Evolutionary conservation across 2,888 invertebrate species (phyloP), one percentile per base, ranked within the genome.

Genomic region (Charanyca ferruginea): DNA sequence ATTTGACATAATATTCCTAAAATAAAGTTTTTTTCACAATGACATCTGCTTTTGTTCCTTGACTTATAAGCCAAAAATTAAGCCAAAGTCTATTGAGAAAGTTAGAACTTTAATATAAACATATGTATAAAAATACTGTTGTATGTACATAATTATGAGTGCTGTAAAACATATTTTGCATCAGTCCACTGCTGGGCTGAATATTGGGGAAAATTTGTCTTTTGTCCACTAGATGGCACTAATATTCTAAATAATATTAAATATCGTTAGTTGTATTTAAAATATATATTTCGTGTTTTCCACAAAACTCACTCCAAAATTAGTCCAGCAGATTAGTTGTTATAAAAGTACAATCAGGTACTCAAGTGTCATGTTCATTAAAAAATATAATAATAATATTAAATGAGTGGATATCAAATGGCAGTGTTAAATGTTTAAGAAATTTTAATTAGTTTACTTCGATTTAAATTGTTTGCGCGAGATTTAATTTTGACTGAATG

Each of bases 21-120:
- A 48, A 53, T 51, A 55, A 28, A 28, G 16, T 41, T 41, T 32
- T 48, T 68, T 49, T 45, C 22, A 3, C 35, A 51, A 61, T 48
- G 60, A 57, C 32, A 60, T 69, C 64, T 32, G 60, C 59, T 66
- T 80, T 84, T 84, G 84, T 88, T 85, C 87, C 86, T 89, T 81
- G 71, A 79, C 82, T 83, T 79, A 83, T 89, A 92, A 90, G 94
- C 94, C 94, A 94, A 94, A 94, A 87, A 90, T 81, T 86, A 91
- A 91, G 94, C 94, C 94, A 94, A 94, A 94, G 92, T 91, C 89
- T 86, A 86, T 85, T 83, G 87, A 89, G 85, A 85, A 85, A 83
- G 73, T 80, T 76, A 82, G 82, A 80, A 70, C 57, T 67, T 69
- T 80, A 77, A 77, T 78, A 74, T 73, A 61, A 75, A 35, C 61